phyloP scores from a whole-genome alignment of 2,113 vertebrate genomes.

The Gorsachius goisagi region DNA sequence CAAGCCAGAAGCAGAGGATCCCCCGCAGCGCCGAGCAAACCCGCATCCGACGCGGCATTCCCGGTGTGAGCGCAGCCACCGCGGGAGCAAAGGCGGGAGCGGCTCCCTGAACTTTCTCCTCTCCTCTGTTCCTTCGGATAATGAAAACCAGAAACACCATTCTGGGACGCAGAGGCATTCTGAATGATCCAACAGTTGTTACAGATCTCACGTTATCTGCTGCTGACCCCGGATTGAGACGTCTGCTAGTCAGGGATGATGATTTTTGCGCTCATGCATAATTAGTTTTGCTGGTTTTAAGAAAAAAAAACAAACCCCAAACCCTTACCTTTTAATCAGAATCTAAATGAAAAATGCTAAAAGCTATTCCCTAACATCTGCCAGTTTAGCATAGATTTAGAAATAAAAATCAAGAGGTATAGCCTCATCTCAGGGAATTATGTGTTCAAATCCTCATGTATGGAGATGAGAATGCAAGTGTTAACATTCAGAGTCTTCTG shows the following conservation, averaged over 20 bases:
- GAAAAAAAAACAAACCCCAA: not conserved
- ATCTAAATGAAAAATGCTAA: constrained; percentile 65
- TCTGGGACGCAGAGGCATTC: not conserved
- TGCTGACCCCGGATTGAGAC: constrained; percentile 39
- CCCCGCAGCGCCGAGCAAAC: not conserved
- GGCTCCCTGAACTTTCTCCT: constrained; percentile 47
- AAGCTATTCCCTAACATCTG: constrained; percentile 71
- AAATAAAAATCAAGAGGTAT: constrained; percentile 72
- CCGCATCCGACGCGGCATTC: not conserved
- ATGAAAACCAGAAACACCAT: constrained; percentile 38
- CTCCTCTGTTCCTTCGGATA: not conserved
- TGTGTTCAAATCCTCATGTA: constrained; percentile 63
- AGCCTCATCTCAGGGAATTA: constrained; percentile 70
- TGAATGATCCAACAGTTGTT: constrained; percentile 12
- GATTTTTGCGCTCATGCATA: constrained; percentile 53
- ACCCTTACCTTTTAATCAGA: constrained; percentile 71
- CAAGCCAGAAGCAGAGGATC: not conserved
- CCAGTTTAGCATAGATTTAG: constrained; percentile 70
- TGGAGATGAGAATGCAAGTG: constrained; percentile 46
- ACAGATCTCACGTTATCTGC: constrained; percentile 44
- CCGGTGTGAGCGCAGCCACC: fast-evolving
- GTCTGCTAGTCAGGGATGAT: constrained; percentile 49
- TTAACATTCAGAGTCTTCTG: constrained; percentile 44
- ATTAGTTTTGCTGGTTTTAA: constrained; percentile 68
- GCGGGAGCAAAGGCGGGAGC: not conserved